phyloP scores from a whole-genome alignment of 2,113 vertebrate species.

The Cromileptes altivelis region DNA sequence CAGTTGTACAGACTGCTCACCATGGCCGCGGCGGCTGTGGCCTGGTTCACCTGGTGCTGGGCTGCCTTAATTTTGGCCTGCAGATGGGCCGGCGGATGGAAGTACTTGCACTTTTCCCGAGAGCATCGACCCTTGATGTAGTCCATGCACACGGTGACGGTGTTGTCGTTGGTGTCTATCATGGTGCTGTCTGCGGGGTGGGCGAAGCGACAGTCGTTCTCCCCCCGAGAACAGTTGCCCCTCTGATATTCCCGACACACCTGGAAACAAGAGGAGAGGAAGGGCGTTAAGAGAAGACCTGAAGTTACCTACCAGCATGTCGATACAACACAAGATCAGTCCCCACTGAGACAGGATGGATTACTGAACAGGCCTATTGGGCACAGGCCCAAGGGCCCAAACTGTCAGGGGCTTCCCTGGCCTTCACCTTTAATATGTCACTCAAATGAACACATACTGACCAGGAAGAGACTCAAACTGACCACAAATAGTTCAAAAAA shows the following conservation, averaged over 20 bases:
- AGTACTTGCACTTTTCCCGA: slow-evolving; percentile 99
- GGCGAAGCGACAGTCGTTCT: slow-evolving; percentile 96
- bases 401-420: too few species aligned
- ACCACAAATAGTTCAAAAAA: too few species aligned
- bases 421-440: too few species aligned
- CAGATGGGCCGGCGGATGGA: slow-evolving; percentile 97
- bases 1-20: slow-evolving; percentile 85
- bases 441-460: too few species aligned
- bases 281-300: neutral
- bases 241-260: slow-evolving; percentile 98
- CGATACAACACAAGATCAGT: neutral
- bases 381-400: too few species aligned
- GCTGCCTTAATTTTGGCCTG: slow-evolving; percentile 99
- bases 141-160: slow-evolving; percentile 99
- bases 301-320: neutral
- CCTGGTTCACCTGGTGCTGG: slow-evolving; percentile 99
- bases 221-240: slow-evolving; percentile 96
- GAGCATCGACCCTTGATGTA: slow-evolving; percentile 99
- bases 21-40: slow-evolving; percentile 97
- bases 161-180: slow-evolving; percentile 99
- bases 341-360: neutral
- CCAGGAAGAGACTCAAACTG: too few species aligned
- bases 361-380: too few species aligned
- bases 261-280: slow-evolving; percentile 69
- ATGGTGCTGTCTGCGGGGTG: slow-evolving; percentile 98